These are phyloP conservation scores for Epinephelus malabaricus DNA, from an alignment of 2,797 vertebrate genomes.

Conservation along the genomic window DNA sequence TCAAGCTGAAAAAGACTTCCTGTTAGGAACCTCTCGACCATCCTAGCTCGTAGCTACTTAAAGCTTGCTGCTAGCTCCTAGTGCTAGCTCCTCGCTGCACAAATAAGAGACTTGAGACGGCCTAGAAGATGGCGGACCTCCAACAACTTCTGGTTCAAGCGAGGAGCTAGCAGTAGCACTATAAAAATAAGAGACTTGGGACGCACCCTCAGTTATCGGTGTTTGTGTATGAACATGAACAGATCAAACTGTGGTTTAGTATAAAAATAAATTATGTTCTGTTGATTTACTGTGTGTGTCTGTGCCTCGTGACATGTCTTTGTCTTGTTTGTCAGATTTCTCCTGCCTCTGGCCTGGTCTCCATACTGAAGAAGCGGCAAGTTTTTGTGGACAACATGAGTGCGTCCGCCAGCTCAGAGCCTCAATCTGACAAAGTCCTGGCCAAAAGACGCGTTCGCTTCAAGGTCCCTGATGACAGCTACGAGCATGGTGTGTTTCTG, in stretches of 20 bases:
- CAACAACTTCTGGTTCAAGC: too few species aligned
- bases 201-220: not conserved
- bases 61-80: too few species aligned
- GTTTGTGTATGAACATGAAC: not conserved
- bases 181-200: too few species aligned
- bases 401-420: conserved; percentile 66
- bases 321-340: conserved; percentile 80
- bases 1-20: too few species aligned
- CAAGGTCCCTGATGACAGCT: conserved; percentile 91
- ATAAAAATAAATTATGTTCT: conserved; percentile 2
- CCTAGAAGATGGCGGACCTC: too few species aligned
- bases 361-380: conserved; percentile 93
- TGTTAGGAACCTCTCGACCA: too few species aligned
- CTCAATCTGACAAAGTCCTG: conserved; percentile 71
- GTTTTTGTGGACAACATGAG: conserved; percentile 39
- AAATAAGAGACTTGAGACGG: too few species aligned
- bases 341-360: conserved; percentile 92
- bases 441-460: conserved; percentile 94
- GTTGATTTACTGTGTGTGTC: not conserved
- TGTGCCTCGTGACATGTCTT: not conserved
- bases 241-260: not conserved
- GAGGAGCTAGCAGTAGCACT: too few species aligned
- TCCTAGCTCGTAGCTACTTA: too few species aligned
- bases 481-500: conserved; percentile 90
- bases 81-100: too few species aligned